Evolutionary conservation across 1,140 invertebrate genomes (phyloP).

Genomic region (Drosophila sturtevanti): DNA sequence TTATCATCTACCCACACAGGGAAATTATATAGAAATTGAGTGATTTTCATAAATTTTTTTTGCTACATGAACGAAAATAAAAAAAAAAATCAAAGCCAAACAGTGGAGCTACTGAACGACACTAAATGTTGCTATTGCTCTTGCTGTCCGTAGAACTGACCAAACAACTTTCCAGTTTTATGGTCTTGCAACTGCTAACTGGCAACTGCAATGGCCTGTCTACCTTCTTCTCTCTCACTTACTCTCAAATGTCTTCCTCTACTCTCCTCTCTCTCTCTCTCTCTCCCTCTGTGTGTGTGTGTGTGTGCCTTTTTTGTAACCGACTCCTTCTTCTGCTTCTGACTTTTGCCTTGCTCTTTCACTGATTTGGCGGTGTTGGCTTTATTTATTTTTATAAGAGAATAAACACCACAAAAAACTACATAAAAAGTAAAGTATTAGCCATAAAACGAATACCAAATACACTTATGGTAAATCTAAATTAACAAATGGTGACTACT

Average conservation of each 20-base stretch:
- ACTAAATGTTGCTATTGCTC: conserved; percentile 31
- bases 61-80: conserved; percentile 8
- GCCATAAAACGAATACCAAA: conserved; percentile 40
- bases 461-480: conserved; percentile 11
- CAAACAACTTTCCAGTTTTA: conserved; percentile 79
- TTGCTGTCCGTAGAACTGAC: conserved; percentile 54
- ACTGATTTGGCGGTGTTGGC: conserved; percentile 66
- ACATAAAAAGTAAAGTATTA: neutral
- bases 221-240: neutral
- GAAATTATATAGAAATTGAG: conserved; percentile 48
- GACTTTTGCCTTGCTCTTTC: conserved; percentile 34
- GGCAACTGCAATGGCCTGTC: conserved; percentile 39
- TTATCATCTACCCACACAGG: conserved; percentile 8
- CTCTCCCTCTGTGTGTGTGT: neutral
- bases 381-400: conserved; percentile 79
- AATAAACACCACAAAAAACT: conserved; percentile 54
- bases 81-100: conserved; percentile 45
- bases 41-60: conserved; percentile 61
- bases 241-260: neutral
- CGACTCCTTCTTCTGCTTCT: conserved; percentile 25
- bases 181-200: conserved; percentile 38
- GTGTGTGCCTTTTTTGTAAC: neutral
- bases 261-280: conserved; percentile 12
- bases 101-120: conserved; percentile 39
- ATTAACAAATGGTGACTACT: too few species aligned